Base-by-base conservation (phyloP, 2,888 invertebrate genomes). In the Drosophila pegasa region DNA sequence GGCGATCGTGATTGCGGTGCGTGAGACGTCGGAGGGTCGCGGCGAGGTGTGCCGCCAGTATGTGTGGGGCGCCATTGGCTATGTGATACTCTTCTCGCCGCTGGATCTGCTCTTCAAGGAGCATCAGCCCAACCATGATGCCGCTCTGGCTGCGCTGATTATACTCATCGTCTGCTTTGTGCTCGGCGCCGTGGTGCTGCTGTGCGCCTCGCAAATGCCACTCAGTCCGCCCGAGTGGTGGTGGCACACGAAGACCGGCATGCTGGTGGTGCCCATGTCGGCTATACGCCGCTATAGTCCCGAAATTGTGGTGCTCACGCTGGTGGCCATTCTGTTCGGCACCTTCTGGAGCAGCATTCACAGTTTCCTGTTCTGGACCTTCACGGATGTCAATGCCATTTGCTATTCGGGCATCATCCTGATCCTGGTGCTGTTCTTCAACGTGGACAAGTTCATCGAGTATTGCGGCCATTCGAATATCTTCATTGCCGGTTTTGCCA, bases 141-240 rank as follows among this genome's bases (percentile, higher is more conserved):
- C 87, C 10, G 79, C 85, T 16, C 22, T 86, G 14, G 76, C 82
- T 0, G 86, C 87, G 0, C 14, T 91, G 7, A 81, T 90, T 25
- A 45, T 91, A n/a, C 76, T 90, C 47, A 93, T 93, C 0, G 89
- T 93, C 0, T 89, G 95, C 57, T 93, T 96, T 92, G 91, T 95
- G 18, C 90, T 95, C 45, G 95, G 94, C 43, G 94, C 95, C 1
- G 72, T 95, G 1, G 94, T 95, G 93, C 94, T 92, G 92, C 92
- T 92, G 9, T 60, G 78, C 14, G 81, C 92, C 59, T 62, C 66
- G 4, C 93, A 94, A 76, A 96, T 96, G 95, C 96, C 96, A 1
- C 91, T 96, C 10, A 95, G 96, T 82, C 96, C 96, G 1, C 96
- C 96, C 0, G 96, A 96, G 91, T 96, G 96, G 96, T 96, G 96